phyloP scores from a whole-genome alignment of 2,888 invertebrate genomes.

The Hypolimnas misippus region DNA sequence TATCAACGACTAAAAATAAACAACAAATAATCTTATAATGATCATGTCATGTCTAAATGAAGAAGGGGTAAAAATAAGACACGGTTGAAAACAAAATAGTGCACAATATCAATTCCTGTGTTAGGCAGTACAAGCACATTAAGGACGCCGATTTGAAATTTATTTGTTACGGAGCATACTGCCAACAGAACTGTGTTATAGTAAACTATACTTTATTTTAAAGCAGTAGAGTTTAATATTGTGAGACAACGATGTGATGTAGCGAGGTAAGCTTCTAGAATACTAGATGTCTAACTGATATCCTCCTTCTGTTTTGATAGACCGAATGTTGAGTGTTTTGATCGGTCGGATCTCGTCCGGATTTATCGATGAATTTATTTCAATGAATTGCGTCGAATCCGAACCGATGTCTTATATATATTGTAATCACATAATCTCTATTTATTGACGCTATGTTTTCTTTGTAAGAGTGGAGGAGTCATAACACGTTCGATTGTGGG shows the following conservation, averaged over 20 bases:
- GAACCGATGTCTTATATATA: slow-evolving; percentile 52
- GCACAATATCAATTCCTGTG: slow-evolving; percentile 56
- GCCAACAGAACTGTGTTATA: slow-evolving; percentile 25
- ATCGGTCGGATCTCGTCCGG: slow-evolving; percentile 62
- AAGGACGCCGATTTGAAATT: slow-evolving; percentile 64
- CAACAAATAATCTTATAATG: slow-evolving; percentile 13
- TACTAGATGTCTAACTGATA: slow-evolving; percentile 62
- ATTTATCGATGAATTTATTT: slow-evolving; percentile 63
- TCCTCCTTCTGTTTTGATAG: slow-evolving; percentile 72
- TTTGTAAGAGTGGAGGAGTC: slow-evolving; percentile 21
- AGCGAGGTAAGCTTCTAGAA: slow-evolving; percentile 42
- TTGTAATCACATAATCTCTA: slow-evolving; percentile 56
- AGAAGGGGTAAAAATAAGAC: slow-evolving; percentile 20
- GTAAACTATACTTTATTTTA: slow-evolving; percentile 43
- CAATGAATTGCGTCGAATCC: slow-evolving; percentile 57
- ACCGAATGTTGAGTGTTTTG: slow-evolving; percentile 68
- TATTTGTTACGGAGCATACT: slow-evolving; percentile 52
- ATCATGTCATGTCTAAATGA: slow-evolving; percentile 22
- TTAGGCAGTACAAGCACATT: slow-evolving; percentile 62
- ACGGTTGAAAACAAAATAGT: slow-evolving; percentile 16
- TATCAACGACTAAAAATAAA: not conserved
- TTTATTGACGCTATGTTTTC: slow-evolving; percentile 50
- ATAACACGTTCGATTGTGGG: slow-evolving; percentile 22
- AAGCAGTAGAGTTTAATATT: slow-evolving; percentile 54
- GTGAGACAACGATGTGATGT: slow-evolving; percentile 24